These are phyloP conservation scores for Bolinopsis microptera DNA, from an alignment of 37 sponge, comb jelly and placozoan genomes.

Conservation along the genomic window DNA sequence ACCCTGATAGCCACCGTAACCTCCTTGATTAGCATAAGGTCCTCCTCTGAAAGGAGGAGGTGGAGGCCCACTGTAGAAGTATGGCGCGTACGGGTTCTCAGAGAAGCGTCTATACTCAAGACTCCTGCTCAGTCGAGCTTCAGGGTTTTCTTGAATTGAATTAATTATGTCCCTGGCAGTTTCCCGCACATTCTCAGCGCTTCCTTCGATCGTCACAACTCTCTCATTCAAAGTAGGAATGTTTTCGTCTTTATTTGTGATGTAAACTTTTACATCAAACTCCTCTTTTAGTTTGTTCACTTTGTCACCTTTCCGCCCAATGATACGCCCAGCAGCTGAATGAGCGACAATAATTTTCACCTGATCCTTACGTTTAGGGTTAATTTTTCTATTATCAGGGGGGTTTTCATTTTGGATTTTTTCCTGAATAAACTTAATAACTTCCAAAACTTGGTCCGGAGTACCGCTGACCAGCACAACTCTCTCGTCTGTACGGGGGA, in stretches of 20 bases:
- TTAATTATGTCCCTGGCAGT: constrained; percentile 48
- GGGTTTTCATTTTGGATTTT: constrained; percentile 65
- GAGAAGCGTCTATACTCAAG: constrained; percentile 38
- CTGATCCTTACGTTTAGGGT: constrained; percentile 65
- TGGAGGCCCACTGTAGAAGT: constrained; percentile 51
- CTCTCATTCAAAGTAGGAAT: constrained; percentile 57
- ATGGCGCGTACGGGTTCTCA: constrained; percentile 35
- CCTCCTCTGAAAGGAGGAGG: constrained; percentile 50
- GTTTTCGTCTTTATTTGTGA: constrained; percentile 62
- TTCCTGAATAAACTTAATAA: constrained; percentile 59
- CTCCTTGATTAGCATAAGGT: background rate
- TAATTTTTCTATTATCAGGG: constrained; percentile 45
- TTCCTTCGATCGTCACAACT: constrained; percentile 54
- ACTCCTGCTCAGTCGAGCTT: constrained; percentile 49
- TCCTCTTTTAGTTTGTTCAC: constrained; percentile 66
- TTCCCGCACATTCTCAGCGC: constrained; percentile 20
- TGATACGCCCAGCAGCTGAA: constrained; percentile 60
- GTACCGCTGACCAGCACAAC: constrained; percentile 57
- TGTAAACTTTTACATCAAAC: constrained; percentile 55
- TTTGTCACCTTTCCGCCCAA: constrained; percentile 50
- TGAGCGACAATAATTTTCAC: constrained; percentile 63
- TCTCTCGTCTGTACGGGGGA: constrained; percentile 50
- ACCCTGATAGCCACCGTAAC: background rate
- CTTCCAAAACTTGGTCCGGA: constrained; percentile 65
- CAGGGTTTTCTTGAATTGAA: constrained; percentile 64